phyloP scores from a whole-genome alignment of 1,140 invertebrate species.

The Delia radicum region DNA sequence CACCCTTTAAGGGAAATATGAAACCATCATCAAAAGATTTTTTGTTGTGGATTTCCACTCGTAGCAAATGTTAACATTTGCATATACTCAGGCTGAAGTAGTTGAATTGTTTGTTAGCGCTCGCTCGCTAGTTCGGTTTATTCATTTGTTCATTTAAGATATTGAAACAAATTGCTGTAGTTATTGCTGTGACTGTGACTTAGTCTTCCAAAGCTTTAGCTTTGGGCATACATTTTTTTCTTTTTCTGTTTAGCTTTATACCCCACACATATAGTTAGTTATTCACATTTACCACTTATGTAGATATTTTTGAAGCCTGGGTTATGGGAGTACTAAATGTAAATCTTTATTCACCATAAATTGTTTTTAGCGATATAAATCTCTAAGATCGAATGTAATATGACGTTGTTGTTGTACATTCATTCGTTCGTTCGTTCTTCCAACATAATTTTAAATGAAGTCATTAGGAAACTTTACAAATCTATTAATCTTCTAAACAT shows the following conservation, averaged over 20 bases:
- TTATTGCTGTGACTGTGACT: neutral
- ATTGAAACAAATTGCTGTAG: constrained; percentile 13
- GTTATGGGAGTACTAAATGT: constrained; percentile 10
- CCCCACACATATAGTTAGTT: neutral
- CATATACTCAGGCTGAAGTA: neutral
- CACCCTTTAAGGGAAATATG: constrained; percentile 21
- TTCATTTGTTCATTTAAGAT: neutral
- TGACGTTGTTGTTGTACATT: neutral
- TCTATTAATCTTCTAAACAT: constrained; percentile 16
- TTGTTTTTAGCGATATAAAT: constrained; percentile 19
- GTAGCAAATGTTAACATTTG: constrained; percentile 1
- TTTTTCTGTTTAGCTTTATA: neutral
- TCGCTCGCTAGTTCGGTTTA: neutral
- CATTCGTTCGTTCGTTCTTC: neutral
- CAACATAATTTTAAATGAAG: constrained; percentile 14
- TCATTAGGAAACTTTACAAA: constrained; percentile 22
- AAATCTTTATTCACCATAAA: constrained; percentile 21
- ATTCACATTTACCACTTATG: neutral
- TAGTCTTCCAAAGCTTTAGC: neutral
- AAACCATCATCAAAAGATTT: neutral
- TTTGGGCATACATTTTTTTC: neutral
- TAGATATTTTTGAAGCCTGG: neutral
- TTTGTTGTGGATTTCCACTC: neutral
- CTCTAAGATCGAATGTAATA: constrained; percentile 21
- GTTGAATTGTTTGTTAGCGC: neutral